Conservation (phyloP, 2,888 invertebrate species). For the Brachynemurus nebulosus region DNA sequence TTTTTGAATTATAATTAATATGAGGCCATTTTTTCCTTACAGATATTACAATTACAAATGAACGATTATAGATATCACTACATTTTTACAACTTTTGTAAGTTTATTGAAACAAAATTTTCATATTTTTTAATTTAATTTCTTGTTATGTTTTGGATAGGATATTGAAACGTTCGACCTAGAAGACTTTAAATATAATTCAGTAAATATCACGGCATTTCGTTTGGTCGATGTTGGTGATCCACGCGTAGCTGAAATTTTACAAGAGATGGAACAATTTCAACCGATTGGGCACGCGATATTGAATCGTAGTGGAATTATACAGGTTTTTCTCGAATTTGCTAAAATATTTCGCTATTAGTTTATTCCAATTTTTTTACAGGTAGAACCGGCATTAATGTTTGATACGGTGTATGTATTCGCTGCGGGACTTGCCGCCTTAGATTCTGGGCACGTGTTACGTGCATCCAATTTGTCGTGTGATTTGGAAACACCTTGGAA, state of each 20-base stretch:
- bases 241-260: constrained; percentile 59
- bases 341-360: background rate
- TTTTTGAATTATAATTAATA: constrained; percentile 4
- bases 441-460: constrained; percentile 51
- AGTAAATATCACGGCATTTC: constrained; percentile 90
- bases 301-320: constrained; percentile 52
- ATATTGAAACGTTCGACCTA: constrained; percentile 73
- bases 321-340: constrained; percentile 42
- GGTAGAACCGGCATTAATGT: constrained; percentile 77
- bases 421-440: constrained; percentile 63
- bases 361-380: constrained; percentile 29
- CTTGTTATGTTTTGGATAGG: constrained; percentile 38
- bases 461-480: constrained; percentile 66
- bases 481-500: constrained; percentile 65
- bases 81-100: constrained; percentile 88
- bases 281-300: constrained; percentile 68
- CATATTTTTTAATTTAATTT: background rate
- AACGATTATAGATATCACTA: constrained; percentile 91
- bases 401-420: constrained; percentile 73
- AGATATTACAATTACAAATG: constrained; percentile 92
- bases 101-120: constrained; percentile 31
- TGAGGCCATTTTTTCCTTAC: constrained; percentile 30
- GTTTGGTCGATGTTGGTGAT: constrained; percentile 70
- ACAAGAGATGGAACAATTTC: constrained; percentile 77
- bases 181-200: constrained; percentile 89